These are phyloP conservation scores for Temnothorax longispinosus DNA, from an alignment of 1,140 invertebrate species.

Conservation along the genomic window DNA sequence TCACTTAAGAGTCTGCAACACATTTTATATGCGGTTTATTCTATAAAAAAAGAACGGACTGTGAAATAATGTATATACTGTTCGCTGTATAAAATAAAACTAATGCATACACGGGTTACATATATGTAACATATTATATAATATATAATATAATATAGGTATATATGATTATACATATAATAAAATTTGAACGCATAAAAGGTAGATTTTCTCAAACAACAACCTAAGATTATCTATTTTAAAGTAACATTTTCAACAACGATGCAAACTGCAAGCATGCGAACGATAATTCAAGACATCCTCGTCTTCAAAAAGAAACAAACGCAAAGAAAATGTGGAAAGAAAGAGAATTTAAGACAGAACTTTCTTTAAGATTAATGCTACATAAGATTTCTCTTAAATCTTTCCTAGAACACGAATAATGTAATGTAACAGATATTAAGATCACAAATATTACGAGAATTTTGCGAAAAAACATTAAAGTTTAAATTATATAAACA, in stretches of 20 bases:
- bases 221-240: conserved; percentile 12
- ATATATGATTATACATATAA: background rate
- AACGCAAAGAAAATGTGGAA: background rate
- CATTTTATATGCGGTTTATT: background rate
- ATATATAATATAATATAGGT: background rate
- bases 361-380: background rate
- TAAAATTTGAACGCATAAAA: background rate
- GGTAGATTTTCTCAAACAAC: background rate
- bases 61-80: background rate
- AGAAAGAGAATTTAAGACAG: conserved; percentile 1
- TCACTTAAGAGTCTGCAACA: background rate
- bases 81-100: too few relatives aligned
- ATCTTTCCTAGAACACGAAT: background rate
- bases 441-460: background rate
- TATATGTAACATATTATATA: background rate
- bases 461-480: background rate
- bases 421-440: background rate
- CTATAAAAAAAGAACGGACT: background rate
- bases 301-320: background rate
- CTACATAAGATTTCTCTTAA: conserved; percentile 5
- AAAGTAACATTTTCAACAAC: background rate
- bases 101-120: too few relatives aligned
- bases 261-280: background rate
- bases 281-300: conserved; percentile 7
- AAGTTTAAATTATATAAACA: background rate